Conservation (phyloP, 2,888 invertebrate species). For the Meiosimyza decipiens region DNA sequence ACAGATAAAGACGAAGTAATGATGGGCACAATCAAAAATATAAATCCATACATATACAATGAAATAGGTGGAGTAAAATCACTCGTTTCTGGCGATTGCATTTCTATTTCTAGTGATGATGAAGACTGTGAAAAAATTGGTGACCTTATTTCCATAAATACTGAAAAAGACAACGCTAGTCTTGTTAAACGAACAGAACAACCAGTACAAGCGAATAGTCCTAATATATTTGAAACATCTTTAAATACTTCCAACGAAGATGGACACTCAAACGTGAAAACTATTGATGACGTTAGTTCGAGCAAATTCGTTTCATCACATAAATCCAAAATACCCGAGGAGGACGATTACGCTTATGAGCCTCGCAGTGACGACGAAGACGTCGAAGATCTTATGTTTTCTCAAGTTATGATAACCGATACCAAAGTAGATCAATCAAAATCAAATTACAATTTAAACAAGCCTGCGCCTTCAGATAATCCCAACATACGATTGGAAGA, state of each 20-base stretch:
- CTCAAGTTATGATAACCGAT: slow-evolving; percentile 52
- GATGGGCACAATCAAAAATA: slow-evolving; percentile 47
- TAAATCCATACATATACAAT: slow-evolving; percentile 56
- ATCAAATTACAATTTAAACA: too few species aligned
- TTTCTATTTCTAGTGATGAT: slow-evolving; percentile 49
- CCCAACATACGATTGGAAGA: not conserved
- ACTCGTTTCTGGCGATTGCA: slow-evolving; percentile 38
- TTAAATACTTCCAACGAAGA: slow-evolving; percentile 44
- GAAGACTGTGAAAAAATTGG: slow-evolving; percentile 41
- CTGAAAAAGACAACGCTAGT: not conserved
- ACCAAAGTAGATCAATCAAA: too few species aligned
- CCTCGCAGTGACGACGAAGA: slow-evolving; percentile 46
- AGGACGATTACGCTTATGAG: slow-evolving; percentile 35
- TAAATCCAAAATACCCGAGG: not conserved
- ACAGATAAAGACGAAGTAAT: slow-evolving; percentile 50
- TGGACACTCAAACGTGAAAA: not conserved
- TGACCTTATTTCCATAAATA: slow-evolving; percentile 13
- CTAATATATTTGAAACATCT: slow-evolving; percentile 47
- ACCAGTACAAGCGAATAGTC: slow-evolving; percentile 40
- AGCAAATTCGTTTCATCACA: too few species aligned
- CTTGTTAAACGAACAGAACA: not conserved
- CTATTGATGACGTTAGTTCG: slow-evolving; percentile 10
- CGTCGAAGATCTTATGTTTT: slow-evolving; percentile 53
- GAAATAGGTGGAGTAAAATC: slow-evolving; percentile 40
- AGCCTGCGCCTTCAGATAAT: too few species aligned